A percentile compares a stretch with the other conserved stretches of the same genome.
These are phyloP conservation scores for Drosophila pallidifrons DNA, from an alignment of 1,140 invertebrate genomes.

Conservation along the genomic window DNA sequence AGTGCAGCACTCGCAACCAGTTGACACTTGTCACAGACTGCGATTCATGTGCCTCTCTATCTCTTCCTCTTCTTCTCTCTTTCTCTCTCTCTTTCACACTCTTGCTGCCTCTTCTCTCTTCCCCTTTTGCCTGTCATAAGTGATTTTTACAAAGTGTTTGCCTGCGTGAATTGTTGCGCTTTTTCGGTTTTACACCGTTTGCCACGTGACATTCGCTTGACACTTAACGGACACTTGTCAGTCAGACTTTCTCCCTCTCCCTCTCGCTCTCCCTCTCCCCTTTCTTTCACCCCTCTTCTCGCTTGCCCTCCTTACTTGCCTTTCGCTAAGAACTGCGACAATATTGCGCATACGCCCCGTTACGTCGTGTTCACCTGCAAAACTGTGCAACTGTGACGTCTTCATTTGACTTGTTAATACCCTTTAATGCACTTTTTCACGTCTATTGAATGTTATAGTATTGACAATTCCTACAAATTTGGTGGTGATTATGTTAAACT, in stretches of 20 bases:
- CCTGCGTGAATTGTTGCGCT: constrained; percentile 63
- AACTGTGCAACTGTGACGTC: not conserved
- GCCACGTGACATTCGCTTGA: constrained; percentile 62
- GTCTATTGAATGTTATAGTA: too few relatives aligned
- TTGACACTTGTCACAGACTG: constrained; percentile 46
- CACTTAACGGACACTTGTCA: constrained; percentile 73
- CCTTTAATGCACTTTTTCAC: not conserved
- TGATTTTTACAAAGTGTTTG: constrained; percentile 77
- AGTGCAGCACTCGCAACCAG: constrained; percentile 36
- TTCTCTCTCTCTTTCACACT: not conserved
- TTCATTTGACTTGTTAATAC: constrained; percentile 5
- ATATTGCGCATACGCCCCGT: constrained; percentile 38
- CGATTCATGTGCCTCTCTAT: constrained; percentile 28
- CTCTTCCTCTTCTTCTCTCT: not conserved
- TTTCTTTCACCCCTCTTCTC: too few relatives aligned
- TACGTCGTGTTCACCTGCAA: not conserved
- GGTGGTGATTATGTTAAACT: too few relatives aligned
- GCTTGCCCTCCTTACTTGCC: too few relatives aligned
- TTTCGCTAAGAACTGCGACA: not conserved
- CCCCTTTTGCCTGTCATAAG: constrained; percentile 59
- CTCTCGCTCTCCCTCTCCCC: too few relatives aligned
- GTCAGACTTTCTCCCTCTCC: not conserved
- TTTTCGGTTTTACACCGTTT: constrained; percentile 42
- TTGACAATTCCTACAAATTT: too few relatives aligned
- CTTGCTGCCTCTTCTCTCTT: not conserved